These are phyloP conservation scores for Antennarius striatus DNA, from an alignment of 2,113 vertebrate genomes.

Conservation along the genomic window DNA sequence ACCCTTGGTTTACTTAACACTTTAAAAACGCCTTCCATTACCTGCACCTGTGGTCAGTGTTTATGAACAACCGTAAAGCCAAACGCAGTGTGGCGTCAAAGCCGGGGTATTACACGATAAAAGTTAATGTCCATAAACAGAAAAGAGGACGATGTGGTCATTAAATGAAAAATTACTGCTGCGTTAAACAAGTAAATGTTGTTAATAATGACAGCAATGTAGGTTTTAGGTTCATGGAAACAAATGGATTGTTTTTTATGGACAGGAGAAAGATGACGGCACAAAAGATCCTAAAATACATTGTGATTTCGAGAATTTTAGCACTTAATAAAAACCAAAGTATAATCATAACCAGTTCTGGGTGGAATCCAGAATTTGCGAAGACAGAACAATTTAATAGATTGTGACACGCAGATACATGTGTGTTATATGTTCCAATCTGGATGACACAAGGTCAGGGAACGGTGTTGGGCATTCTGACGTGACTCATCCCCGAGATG, in stretches of 20 bases:
- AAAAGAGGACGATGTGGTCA: constrained; percentile 67
- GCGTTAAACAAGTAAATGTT: constrained; percentile 56
- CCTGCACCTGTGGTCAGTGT: constrained; percentile 65
- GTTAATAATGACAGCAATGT: constrained; percentile 47
- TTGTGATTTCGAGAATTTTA: too few relatives aligned
- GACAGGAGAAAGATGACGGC: too few relatives aligned
- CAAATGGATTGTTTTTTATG: not conserved
- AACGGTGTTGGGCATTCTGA: not conserved
- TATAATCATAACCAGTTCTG: too few relatives aligned
- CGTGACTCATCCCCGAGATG: constrained; percentile 51
- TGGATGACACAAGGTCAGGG: too few relatives aligned
- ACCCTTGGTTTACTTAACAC: constrained; percentile 67
- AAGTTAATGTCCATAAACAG: constrained; percentile 76
- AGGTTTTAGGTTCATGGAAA: not conserved
- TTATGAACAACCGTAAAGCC: constrained; percentile 76
- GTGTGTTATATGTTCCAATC: too few relatives aligned
- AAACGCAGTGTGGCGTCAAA: constrained; percentile 72
- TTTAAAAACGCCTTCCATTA: constrained; percentile 61
- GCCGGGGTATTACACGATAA: constrained; percentile 74
- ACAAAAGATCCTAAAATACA: too few relatives aligned
- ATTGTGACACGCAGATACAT: too few relatives aligned
- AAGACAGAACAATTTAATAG: too few relatives aligned
- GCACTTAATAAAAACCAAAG: too few relatives aligned
- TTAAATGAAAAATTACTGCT: constrained; percentile 72
- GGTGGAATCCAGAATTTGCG: too few relatives aligned